Conservation (phyloP, 2,797 vertebrate species). For the Nannoperca australis region DNA sequence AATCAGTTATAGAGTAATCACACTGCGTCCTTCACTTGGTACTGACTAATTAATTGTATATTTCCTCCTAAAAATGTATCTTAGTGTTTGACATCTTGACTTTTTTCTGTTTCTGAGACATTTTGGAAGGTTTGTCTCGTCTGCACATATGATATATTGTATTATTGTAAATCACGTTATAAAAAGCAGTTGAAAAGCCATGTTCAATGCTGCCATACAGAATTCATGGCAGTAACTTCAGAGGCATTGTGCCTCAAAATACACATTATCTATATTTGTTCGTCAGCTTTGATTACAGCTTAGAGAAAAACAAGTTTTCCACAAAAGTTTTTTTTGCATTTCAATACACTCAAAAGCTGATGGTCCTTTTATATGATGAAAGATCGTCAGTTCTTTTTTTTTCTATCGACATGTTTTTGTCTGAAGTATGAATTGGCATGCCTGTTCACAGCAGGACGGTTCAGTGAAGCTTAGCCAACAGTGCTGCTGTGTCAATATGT, state of each 20-base stretch:
- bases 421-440: slow-evolving; percentile 61
- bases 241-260: not conserved
- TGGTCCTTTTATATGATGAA: slow-evolving; percentile 10
- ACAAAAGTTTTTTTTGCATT: not conserved
- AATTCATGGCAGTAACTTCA: not conserved
- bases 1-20: slow-evolving; percentile 5
- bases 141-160: not conserved
- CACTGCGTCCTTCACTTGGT: not conserved
- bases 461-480: slow-evolving; percentile 71
- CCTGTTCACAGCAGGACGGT: slow-evolving; percentile 39
- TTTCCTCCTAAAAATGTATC: not conserved
- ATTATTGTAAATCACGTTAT: not conserved
- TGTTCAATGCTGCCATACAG: not conserved
- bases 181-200: not conserved
- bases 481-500: slow-evolving; percentile 52
- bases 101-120: not conserved
- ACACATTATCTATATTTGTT: not conserved
- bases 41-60: not conserved
- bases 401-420: slow-evolving; percentile 28
- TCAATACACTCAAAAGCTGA: not conserved
- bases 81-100: not conserved
- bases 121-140: not conserved
- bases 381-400: not conserved
- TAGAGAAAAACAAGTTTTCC: slow-evolving; percentile 2
- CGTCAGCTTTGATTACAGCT: not conserved